phyloP scores from a whole-genome alignment of 2,113 vertebrate species.

The Atlantisia rogersi region DNA sequence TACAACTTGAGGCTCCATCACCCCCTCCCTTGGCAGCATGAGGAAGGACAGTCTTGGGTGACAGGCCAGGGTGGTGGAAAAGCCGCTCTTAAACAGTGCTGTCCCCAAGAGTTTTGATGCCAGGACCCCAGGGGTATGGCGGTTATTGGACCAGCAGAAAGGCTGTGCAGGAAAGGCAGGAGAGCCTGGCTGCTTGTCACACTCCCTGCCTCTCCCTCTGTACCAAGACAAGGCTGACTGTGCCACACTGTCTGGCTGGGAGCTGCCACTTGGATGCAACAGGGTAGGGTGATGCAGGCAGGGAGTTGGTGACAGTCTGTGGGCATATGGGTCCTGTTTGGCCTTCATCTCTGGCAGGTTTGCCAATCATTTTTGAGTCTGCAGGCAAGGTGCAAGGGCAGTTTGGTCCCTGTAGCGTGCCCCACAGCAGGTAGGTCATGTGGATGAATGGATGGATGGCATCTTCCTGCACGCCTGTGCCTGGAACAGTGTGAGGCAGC shows the following conservation, averaged over 20 bases:
- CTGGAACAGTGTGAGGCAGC: background rate
- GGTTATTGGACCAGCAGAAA: background rate
- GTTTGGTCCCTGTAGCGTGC: too few species aligned
- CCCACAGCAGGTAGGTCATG: accelerated
- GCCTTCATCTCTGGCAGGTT: background rate
- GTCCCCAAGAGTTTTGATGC: accelerated
- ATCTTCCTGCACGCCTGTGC: background rate
- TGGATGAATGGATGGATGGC: accelerated
- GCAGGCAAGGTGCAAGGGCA: background rate
- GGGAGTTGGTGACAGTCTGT: background rate
- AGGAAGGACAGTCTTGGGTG: background rate
- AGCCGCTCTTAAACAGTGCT: background rate
- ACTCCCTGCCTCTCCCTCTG: background rate
- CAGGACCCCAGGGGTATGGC: background rate
- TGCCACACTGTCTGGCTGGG: background rate
- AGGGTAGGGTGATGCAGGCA: background rate
- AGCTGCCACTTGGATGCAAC: background rate
- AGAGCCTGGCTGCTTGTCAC: background rate
- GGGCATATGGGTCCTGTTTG: background rate
- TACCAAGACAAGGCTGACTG: background rate
- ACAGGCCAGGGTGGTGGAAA: background rate
- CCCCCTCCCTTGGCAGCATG: background rate
- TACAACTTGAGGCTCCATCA: background rate
- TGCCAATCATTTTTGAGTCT: background rate
- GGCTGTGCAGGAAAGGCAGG: background rate